These are phyloP conservation scores for pig (Sus scrofa) DNA, from an alignment of 2,113 vertebrate species.

Conservation along the genomic window T2T-Sscrofa CM000812.6:209309001-209309500, in stretches of 20 bases:
- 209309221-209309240: too few relatives aligned
- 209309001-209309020: not conserved
- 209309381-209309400: not conserved
- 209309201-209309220: too few relatives aligned
- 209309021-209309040: not conserved
- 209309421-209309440: not conserved
- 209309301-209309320: too few relatives aligned
- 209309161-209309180: too few relatives aligned
- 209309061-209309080: not conserved
- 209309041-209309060: not conserved
- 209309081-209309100: not conserved
- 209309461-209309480: not conserved
- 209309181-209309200: too few relatives aligned
- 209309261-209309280: too few relatives aligned
- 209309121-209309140: not conserved
- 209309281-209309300: too few relatives aligned
- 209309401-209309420: not conserved
- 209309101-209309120: not conserved
- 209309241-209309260: too few relatives aligned
- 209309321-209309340: too few relatives aligned
- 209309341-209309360: too few relatives aligned
- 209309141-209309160: too few relatives aligned
- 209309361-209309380: too few relatives aligned
- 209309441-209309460: not conserved
- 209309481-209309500: not conserved